These are phyloP conservation scores for Temnothorax longispinosus DNA, from an alignment of 1,140 invertebrate species.

Conservation along the genomic window DNA sequence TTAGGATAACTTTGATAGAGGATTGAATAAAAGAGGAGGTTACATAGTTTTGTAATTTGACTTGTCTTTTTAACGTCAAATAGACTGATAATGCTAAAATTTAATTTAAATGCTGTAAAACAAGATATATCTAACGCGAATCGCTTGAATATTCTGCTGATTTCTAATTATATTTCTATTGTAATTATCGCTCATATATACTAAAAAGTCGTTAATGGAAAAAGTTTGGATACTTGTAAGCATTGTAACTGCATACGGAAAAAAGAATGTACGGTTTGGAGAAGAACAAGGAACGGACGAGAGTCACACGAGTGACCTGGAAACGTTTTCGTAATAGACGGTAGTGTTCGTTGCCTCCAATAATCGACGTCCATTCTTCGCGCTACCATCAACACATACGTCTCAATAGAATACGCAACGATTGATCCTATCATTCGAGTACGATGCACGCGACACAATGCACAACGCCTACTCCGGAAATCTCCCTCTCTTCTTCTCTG, in stretches of 20 bases:
- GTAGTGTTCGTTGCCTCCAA: constrained; percentile 8
- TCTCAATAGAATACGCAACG: constrained; percentile 20
- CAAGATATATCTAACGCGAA: not conserved
- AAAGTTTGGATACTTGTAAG: not conserved
- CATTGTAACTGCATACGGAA: not conserved
- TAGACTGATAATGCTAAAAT: not conserved
- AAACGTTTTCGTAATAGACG: constrained; percentile 42
- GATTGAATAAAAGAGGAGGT: not conserved
- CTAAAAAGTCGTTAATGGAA: not conserved
- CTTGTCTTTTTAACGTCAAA: not conserved
- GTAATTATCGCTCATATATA: not conserved
- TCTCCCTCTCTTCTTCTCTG: constrained; percentile 33
- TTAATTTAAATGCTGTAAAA: not conserved
- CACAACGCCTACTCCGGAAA: constrained; percentile 15
- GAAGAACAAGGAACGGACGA: not conserved
- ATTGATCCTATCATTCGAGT: constrained; percentile 41
- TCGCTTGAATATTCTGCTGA: not conserved
- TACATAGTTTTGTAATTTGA: not conserved
- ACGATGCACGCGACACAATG: constrained; percentile 11
- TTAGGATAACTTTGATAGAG: not conserved
- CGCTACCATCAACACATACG: constrained; percentile 13
- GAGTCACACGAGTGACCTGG: constrained; percentile 36
- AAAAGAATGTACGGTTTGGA: not conserved
- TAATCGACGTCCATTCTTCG: constrained; percentile 35
- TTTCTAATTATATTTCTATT: not conserved